Base-by-base conservation (phyloP, 2,888 invertebrate genomes). In the Lochmaea capreae region DNA sequence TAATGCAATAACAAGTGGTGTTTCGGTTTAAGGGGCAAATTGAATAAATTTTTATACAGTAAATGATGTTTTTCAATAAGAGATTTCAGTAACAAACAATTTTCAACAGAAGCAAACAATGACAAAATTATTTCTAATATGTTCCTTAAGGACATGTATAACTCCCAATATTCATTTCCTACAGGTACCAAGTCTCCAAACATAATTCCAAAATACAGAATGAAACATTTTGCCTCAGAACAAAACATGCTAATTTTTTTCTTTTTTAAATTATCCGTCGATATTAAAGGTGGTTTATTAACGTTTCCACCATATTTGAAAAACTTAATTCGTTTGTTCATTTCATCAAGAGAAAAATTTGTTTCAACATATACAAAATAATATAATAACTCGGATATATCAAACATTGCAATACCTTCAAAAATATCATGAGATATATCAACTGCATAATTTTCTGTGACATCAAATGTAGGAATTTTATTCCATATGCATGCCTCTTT, bases 371-470 rank as follows among this genome's bases (percentile, higher is more conserved):
- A 52, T 62, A 78, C 68, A 65, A 75, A 72, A 39, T 78, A 63
- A 72, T 79, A 62, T 33, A 80, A 63, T 16, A 78, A n/a, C 22
- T 74, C 43, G 26, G 43, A 39, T n/a, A 79, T 39, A 43, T 77
- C 80, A 72, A 71, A 78, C 52, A 72, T 54, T 49, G 71, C 72
- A 43, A 80, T 73, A 16, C 81, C 80, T 74, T 80, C 78, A 62
- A 79, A 79, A 18, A 81, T 65, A 59, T 81, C 81, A 75, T 80
- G 81, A 63, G 76, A 69, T 16, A 80, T 74, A 67, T 81, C 81
- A 42, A 76, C 76, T 11, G 68, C 65, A 69, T 65, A 76, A 72
- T 81, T 81, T 58, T 77, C 74, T 14, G 75, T 77, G 5, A 76
- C 76, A 75, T 81, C 79, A 73, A 80, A 80, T 58, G 69, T 67